Evolutionary conservation across 2,888 invertebrate species (phyloP).

Genomic region (Apotomis turbidana): DNA sequence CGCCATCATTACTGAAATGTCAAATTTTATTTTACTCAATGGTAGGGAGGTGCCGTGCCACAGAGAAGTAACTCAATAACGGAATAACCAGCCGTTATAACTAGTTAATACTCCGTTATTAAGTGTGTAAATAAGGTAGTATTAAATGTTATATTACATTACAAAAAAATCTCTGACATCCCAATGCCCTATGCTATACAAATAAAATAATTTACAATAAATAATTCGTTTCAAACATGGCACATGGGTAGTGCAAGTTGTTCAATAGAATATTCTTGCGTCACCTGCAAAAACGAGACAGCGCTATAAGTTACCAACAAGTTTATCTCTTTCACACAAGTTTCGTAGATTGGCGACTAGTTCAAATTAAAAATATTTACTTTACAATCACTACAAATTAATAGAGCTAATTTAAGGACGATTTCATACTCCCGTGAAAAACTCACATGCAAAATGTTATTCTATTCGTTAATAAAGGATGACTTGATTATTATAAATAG

Average conservation of each 20-base stretch:
- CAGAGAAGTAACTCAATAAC: constrained; percentile 37
- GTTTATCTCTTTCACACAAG: neutral
- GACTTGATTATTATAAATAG: too few species aligned
- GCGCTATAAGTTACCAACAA: neutral
- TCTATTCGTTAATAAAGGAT: too few species aligned
- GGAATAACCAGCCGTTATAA: constrained; percentile 31
- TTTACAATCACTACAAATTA: too few species aligned
- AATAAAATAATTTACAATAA: too few species aligned
- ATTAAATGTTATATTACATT: neutral
- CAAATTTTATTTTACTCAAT: constrained; percentile 53
- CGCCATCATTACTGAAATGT: constrained; percentile 78
- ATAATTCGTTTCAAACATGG: too few species aligned
- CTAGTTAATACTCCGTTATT: constrained; percentile 18
- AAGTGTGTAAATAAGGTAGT: neutral
- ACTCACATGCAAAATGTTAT: too few species aligned
- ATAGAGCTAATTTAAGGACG: too few species aligned
- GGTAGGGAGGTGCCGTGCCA: constrained; percentile 45
- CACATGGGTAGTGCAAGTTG: neutral
- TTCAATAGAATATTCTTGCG: neutral
- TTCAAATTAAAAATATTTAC: too few species aligned
- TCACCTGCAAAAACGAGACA: neutral
- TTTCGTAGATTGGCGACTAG: neutral
- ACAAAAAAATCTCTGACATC: too few species aligned
- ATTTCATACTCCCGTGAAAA: too few species aligned
- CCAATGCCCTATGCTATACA: too few species aligned